Percentiles rank a stretch among this genome's conserved stretches.
Conservation (phyloP, 2,797 vertebrate genomes). For the Lutjanus argentimaculatus region DNA sequence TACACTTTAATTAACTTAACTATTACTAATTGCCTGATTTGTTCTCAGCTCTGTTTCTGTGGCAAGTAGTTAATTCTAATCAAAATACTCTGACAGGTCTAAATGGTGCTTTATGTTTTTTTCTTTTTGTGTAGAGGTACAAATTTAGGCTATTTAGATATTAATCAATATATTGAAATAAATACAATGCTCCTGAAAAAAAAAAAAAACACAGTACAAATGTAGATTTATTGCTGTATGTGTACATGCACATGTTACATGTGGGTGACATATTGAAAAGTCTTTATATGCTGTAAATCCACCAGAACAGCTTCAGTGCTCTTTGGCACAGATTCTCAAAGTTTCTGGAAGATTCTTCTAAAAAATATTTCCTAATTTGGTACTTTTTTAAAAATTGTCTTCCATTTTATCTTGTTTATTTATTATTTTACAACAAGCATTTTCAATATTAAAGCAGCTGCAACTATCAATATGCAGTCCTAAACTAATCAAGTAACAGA, state of each 20-base stretch:
- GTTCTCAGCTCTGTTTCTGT: neutral
- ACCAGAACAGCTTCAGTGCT: neutral
- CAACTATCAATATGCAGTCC: neutral
- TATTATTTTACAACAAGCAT: conserved; percentile 13
- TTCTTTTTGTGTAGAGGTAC: neutral
- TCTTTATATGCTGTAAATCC: no score
- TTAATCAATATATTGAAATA: neutral
- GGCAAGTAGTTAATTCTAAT: neutral
- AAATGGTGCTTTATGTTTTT: neutral
- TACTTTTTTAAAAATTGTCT: neutral
- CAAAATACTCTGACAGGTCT: neutral
- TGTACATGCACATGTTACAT: neutral
- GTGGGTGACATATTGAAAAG: neutral
- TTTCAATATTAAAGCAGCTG: neutral
- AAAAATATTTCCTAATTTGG: neutral
- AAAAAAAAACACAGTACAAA: neutral
- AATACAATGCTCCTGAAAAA: neutral
- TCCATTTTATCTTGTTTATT: neutral
- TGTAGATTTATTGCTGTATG: neutral
- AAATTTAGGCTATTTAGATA: neutral
- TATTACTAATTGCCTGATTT: neutral
- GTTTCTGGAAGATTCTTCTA: neutral
- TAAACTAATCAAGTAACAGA: conserved; percentile 16
- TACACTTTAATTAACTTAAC: neutral
- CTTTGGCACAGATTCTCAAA: neutral